Base-by-base conservation (phyloP, 2,113 vertebrate species). In the Leiothrix lutea region DNA sequence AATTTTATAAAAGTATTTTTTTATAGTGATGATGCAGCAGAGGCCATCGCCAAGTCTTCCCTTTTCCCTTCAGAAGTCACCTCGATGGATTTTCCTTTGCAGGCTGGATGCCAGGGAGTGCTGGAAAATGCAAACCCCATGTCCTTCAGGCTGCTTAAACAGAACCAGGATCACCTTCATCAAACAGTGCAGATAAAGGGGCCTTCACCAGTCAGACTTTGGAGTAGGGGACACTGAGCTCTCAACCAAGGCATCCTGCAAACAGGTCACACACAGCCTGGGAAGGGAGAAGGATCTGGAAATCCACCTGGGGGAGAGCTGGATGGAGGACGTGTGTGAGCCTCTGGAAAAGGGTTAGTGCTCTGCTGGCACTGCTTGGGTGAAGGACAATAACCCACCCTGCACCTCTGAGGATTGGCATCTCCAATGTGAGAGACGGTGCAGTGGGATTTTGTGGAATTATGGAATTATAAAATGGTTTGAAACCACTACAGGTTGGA, bases 161-260 rank as follows among this genome's bases (percentile, higher is more conserved):
- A 75, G 87, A 92, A 28, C 91, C 80, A 80, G 93, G 71, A 86
- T 95, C 92, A 92, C 35, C 75, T 74, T 94, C 77, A 20, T 80
- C 92, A 96, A 96, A 96, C 88, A 96, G 67, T 64, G 67, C 51
- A 83, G 93, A 95, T 96, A 94, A 94, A 93, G 82, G 54, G 70
- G 51, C 91, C 85, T 88, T 93, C 79, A 88, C 66, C 74, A 73
- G 42, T 1, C 12, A 86, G 79, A 95, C 95, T 95, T 94, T 75
- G 69, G 83, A 24, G 45, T 33, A 8, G 1, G 2, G 91, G 61
- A 64, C 92, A 51, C 22, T 0, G 60, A 74, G 40, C 25, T 6
- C 70, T 61, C 31, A 17, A 54, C 77, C 53, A 80, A 31, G 13
- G 16, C 26, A 25, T 44, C 10, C 0, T 85, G 44, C 8, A 58